Evolutionary conservation across 1,140 invertebrate species (phyloP), one percentile per base, ranked within the genome.

Genomic region (Leptopilina clavipes): DNA sequence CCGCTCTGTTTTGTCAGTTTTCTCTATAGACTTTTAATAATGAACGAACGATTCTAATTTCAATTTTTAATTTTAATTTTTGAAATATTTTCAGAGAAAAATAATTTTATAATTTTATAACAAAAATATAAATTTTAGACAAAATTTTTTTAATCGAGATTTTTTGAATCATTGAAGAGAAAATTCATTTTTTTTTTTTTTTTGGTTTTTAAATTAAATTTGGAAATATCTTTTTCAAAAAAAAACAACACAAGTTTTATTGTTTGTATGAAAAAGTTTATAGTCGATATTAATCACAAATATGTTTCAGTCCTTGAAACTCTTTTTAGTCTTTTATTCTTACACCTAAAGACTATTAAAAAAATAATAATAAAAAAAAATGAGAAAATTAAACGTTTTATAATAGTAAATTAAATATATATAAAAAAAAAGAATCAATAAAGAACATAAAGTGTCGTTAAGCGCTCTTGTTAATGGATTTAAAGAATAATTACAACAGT

Each of bases 381-480:
- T 31, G 25, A 8, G 37, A 9, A 40, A 65, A 65, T 65, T 65
- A 31, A 65, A 65, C 59, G 59, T 65, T 65, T 65, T 65, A 65
- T 65, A 65, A 65, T 65, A 65, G 59, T 11, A 59, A 59, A 65
- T 37, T n/a, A 37, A 65, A 19, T 40, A 40, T 40, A 40, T 7
- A 40, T 40, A 40, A 40, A 22, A 59, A 65, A 65, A 65, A 25
- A 25, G 22, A 65, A 65, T 65, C 22, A 65, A 65, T 37, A 37
- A 65, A 65, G 22, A 65, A 65, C 22, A 65, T 65, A 65, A 65
- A 65, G 25, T 65, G 56, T 65, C 56, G 56, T 65, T 65, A 65
- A 65, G 56, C 56, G 56, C 56, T 65, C 56, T 65, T 65, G 56
- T 65, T 65, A 65, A 65, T 65, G 10, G 56, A 65, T 65, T 65